phyloP scores from a whole-genome alignment of 2,888 invertebrate genomes.

The Alloscopus bannaensis region DNA sequence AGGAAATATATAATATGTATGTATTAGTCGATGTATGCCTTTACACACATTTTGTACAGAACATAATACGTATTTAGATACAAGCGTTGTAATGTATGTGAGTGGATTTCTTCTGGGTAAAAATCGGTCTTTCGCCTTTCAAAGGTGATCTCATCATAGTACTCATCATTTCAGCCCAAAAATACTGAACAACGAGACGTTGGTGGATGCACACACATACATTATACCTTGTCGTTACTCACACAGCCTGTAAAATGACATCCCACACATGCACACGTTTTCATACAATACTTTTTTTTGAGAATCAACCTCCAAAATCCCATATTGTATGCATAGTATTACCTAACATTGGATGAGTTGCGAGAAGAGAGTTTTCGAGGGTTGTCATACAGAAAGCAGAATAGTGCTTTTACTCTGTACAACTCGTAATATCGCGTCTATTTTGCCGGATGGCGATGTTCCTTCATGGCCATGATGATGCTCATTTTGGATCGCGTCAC shows the following conservation, averaged over 20 bases:
- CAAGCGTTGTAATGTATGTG: no score
- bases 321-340: not conserved
- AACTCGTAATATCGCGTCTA: constrained; percentile 1
- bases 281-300: not conserved
- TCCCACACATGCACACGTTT: no score
- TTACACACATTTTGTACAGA: not conserved
- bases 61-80: no score
- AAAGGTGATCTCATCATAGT: constrained; percentile 46
- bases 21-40: not conserved
- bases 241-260: no score
- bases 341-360: no score
- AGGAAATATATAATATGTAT: not conserved
- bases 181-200: not conserved
- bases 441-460: constrained; percentile 6
- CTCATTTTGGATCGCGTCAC: not conserved
- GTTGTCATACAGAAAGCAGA: no score
- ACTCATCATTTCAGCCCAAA: constrained; percentile 17
- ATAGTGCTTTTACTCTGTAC: no score
- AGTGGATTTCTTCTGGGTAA: no score
- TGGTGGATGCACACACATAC: not conserved
- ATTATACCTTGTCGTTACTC: no score
- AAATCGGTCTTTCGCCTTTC: constrained; percentile 41
- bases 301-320: not conserved
- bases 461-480: not conserved
- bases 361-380: no score